Evolutionary conservation across 2,113 vertebrate species (phyloP), one percentile per base, ranked within the genome.

Genomic region (Miniopterus natalensis): DNA sequence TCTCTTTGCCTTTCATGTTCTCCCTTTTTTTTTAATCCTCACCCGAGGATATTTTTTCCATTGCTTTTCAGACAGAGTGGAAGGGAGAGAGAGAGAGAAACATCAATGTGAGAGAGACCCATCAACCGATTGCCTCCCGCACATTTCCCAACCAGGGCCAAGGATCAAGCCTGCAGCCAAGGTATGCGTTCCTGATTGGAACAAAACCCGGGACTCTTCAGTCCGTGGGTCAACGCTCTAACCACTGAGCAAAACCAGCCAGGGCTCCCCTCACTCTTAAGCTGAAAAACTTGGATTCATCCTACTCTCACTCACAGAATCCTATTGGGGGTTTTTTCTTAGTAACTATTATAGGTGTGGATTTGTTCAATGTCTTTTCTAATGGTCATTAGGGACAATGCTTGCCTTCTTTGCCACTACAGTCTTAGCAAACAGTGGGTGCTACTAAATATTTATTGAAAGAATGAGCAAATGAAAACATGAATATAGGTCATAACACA

Each of bases 401-500:
- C n/a, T 23, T 89, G 63, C 53, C 36, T 88, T 70, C 40, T 84
- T 94, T 93, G 55, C 55, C 42, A 79, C 63, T 51, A 1, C 17
- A 57, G 47, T 14, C 66, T 68, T 31, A 66, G 27, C 65, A 85
- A 53, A 85, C 9, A 27, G 4, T 40, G 74, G 65, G 23, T 29
- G 12, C 11, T 91, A 15, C 68, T 81, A 84, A 85, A 70, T 79
- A 87, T 75, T 53, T 81, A 84, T 18, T 45, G 11, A 66, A 81
- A 68, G 25, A 84, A 90, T 31, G 77, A 63, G 20, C 31, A 49
- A 73, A 51, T 29, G 73, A 63, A 91, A 89, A 81, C 29, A 84
- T 47, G 45, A 92, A 89, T 49, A 45, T 25, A 59, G 23, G 45
- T 79, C 74, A 79, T 47, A 81, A 96, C 47, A 45, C 20, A 88